Evolutionary conservation across 1,140 invertebrate species (phyloP).

Genomic region (Drosophila pachea): DNA sequence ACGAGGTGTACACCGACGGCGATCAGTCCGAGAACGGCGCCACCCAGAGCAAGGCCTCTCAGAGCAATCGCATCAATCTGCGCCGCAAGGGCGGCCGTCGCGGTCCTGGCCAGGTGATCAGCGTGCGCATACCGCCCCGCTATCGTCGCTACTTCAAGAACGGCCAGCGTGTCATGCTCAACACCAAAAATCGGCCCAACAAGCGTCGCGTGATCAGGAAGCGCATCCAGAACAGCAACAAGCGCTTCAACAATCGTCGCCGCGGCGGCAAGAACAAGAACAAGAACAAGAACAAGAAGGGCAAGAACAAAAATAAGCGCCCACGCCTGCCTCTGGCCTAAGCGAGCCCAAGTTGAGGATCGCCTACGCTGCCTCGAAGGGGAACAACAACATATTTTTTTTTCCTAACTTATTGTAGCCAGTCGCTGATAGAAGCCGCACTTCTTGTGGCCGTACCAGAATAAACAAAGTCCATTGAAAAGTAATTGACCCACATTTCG

Average conservation of each 20-base stretch:
- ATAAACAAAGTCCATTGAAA: constrained; percentile 39
- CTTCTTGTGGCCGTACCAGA: constrained; percentile 30
- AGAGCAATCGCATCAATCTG: constrained; percentile 59
- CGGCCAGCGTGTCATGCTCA: constrained; percentile 73
- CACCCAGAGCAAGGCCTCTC: constrained; percentile 59
- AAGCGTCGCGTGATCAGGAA: constrained; percentile 64
- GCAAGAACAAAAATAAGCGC: constrained; percentile 55
- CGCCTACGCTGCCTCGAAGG: background rate
- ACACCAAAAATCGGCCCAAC: constrained; percentile 51
- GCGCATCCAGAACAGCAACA: constrained; percentile 49
- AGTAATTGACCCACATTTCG: constrained; percentile 36
- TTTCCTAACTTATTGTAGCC: constrained; percentile 72
- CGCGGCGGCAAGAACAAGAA: constrained; percentile 44
- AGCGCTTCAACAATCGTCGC: constrained; percentile 42
- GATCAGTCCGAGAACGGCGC: constrained; percentile 43
- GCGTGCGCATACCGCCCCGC: constrained; percentile 64
- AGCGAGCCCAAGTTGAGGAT: background rate
- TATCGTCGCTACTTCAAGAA: constrained; percentile 77
- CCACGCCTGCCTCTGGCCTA: constrained; percentile 52
- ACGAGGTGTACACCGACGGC: constrained; percentile 57
- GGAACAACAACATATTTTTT: constrained; percentile 40
- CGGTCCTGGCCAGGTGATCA: constrained; percentile 65
- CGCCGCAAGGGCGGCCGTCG: constrained; percentile 63
- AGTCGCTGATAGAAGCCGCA: constrained; percentile 42
- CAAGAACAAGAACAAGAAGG: constrained; percentile 57